Evolutionary conservation across 2,113 vertebrate genomes (phyloP), one percentile per base, ranked within the genome.

Genomic region (Acrocephalus arundinaceus): DNA sequence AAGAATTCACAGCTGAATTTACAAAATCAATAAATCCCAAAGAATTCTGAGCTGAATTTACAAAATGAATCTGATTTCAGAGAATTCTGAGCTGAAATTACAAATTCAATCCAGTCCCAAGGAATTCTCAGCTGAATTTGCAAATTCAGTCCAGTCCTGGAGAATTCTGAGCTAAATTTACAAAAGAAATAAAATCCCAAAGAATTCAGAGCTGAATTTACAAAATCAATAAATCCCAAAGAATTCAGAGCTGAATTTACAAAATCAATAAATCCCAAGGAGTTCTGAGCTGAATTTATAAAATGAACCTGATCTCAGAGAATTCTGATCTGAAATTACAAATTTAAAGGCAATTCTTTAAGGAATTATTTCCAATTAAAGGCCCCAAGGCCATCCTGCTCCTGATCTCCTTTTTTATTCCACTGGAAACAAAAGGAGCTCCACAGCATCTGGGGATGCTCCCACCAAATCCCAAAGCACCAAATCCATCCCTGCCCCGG

Each of bases 381-480:
- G 82, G 25, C 75, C 65, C 37, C 9, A 10, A 10, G 16, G 7
- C 13, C 8, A 3, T 13, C 23, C 67, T 7, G 15, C 28, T 30
- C 30, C 5, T 17, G 13, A 14, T 35, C 22, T 52, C 8, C 18
- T 7, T 8, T 65, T 48, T 52, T 35, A 58, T 72, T 7, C 2
- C 48, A 5, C 41, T 37, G 7, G 27, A 33, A 39, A 39, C 37
- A 39, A 39, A 39, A 39, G 37, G 37, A 39, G 37, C 37, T 39
- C 37, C 37, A 10, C 3, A 0, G 31, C 30, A 58, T 15, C 54
- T 37, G 0, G 0, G 2, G 49, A 7, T 0, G 10, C 24, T n/a
- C 46, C 79, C 27, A 4, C 52, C 6, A 4, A 1, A 19, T 10
- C 22, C 37, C 59, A 11, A 11, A 20, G 49, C 24, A 1, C 16